phyloP scores from a whole-genome alignment of 1,140 invertebrate genomes.

The Eufriesea mexicana region DNA sequence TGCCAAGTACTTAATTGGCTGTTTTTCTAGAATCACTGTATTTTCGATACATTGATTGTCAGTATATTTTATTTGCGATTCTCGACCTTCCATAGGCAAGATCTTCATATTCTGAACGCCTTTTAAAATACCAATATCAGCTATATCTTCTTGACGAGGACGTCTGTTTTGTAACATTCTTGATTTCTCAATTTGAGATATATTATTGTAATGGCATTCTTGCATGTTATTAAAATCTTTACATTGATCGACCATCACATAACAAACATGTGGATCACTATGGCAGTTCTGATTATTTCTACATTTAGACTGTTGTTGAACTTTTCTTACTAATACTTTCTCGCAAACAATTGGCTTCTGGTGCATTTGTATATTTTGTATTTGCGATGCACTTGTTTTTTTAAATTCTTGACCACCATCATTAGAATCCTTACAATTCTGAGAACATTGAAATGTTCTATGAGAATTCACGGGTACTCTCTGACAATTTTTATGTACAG shows the following conservation, averaged over 20 bases:
- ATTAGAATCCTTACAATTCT: background rate
- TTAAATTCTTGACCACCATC: background rate
- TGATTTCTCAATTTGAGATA: background rate
- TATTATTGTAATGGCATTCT: background rate
- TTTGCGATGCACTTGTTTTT: background rate
- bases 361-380: background rate
- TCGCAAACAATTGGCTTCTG: background rate
- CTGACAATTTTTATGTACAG: background rate
- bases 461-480: background rate
- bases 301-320: background rate
- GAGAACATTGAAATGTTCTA: background rate
- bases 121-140: background rate
- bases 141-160: background rate
- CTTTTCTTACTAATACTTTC: background rate
- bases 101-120: constrained; percentile 33
- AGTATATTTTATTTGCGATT: background rate
- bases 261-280: constrained; percentile 11
- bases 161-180: background rate
- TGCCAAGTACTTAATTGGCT: constrained; percentile 31
- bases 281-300: background rate
- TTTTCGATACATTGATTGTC: background rate
- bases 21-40: constrained; percentile 1
- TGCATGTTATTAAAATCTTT: background rate
- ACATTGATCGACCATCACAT: constrained; percentile 8
- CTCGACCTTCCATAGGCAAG: background rate